Evolutionary conservation across 1,140 invertebrate genomes (phyloP).

Genomic region (Bombus soroeensis): DNA sequence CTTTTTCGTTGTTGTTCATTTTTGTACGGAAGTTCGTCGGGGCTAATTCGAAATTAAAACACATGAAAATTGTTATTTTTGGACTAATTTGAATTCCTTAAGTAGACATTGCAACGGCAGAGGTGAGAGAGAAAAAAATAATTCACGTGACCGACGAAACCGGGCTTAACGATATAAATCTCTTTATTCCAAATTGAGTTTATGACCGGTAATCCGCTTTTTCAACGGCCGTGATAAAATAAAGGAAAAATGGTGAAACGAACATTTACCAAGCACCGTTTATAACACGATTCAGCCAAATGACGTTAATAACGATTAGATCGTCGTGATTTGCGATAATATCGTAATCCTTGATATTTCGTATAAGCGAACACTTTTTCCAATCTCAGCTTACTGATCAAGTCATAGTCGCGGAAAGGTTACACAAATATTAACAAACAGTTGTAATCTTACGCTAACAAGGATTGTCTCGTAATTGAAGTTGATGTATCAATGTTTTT

Average conservation of each 20-base stretch:
- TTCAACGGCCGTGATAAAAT: neutral
- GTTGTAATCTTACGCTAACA: neutral
- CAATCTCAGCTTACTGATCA: neutral
- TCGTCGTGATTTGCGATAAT: neutral
- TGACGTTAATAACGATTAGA: constrained; percentile 13
- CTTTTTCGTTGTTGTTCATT: neutral
- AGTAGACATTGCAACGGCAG: neutral
- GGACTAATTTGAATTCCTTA: neutral
- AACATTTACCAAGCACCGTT: too few relatives aligned
- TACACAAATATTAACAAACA: neutral
- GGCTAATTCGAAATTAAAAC: neutral
- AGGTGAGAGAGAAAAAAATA: neutral
- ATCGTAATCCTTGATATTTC: neutral
- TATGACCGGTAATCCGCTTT: neutral
- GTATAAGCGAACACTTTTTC: neutral
- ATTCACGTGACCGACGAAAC: neutral
- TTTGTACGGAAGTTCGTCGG: neutral
- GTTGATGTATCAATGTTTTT: neutral
- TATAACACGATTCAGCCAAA: neutral
- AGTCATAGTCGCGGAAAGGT: neutral
- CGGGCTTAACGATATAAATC: neutral
- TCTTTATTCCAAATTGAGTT: neutral
- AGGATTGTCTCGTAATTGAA: neutral
- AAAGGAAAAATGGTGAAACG: neutral
- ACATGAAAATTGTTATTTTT: neutral